A percentile compares a stretch with the other conserved stretches of the same genome.
phyloP scores from a whole-genome alignment of 1,140 invertebrate species.

The Caenorhabditis elegans region DNA sequence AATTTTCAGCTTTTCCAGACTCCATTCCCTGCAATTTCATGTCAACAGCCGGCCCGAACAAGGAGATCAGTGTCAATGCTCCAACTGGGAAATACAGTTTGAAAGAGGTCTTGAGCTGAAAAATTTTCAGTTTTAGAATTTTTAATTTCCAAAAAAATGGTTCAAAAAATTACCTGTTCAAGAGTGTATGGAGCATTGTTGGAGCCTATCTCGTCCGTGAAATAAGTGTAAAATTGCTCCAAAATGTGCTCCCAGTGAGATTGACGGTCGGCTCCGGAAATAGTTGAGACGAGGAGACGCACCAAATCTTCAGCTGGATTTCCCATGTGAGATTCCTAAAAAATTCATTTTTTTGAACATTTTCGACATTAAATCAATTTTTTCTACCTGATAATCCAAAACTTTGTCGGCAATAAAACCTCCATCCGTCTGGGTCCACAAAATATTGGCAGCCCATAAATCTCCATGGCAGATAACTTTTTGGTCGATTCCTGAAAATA shows the following conservation, averaged over 20 bases:
- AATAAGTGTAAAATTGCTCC: neutral
- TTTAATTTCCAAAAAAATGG: too few relatives aligned
- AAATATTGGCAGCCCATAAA: neutral
- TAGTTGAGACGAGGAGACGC: neutral
- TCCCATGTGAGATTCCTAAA: neutral
- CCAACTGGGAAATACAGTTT: too few relatives aligned
- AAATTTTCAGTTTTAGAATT: neutral
- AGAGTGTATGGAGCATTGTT: neutral
- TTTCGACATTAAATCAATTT: neutral
- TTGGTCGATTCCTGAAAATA: neutral
- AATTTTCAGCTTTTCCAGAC: too few relatives aligned
- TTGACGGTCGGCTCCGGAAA: neutral
- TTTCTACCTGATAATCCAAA: slow-evolving; percentile 2
- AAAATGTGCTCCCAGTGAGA: neutral
- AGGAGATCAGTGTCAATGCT: too few relatives aligned
- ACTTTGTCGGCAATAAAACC: neutral
- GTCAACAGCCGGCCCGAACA: too few relatives aligned
- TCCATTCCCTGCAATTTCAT: too few relatives aligned
- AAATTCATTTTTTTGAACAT: neutral
- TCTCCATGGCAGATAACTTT: neutral
- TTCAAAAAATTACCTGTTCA: neutral
- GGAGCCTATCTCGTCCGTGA: neutral
- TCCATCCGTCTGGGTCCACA: neutral
- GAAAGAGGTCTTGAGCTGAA: neutral
- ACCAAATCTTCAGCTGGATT: slow-evolving; percentile 3